These are phyloP conservation scores for Theodoxus fluviatilis DNA, from an alignment of 2,888 invertebrate species.

Conservation along the genomic window DNA sequence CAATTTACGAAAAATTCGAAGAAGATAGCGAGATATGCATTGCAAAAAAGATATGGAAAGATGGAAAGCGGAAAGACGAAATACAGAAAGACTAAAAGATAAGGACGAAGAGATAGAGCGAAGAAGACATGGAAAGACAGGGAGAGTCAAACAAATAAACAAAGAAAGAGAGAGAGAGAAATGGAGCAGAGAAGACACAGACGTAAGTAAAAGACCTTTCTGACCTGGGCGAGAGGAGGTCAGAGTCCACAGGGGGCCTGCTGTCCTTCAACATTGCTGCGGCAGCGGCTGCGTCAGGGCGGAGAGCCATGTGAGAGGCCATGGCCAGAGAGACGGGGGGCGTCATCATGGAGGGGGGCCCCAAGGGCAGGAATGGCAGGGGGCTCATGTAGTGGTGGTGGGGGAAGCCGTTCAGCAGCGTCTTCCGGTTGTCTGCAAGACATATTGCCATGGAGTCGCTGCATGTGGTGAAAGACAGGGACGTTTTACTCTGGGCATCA, in stretches of 20 bases:
- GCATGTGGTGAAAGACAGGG: too few relatives aligned
- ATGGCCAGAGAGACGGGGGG: slow-evolving; percentile 56
- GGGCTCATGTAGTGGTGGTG: slow-evolving; percentile 56
- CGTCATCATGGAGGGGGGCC: slow-evolving; percentile 52
- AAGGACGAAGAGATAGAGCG: slow-evolving; percentile 7
- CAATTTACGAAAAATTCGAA: not conserved
- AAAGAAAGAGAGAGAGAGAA: too few relatives aligned
- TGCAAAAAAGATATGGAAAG: too few relatives aligned
- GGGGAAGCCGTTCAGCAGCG: slow-evolving; percentile 60
- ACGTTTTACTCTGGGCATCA: too few relatives aligned
- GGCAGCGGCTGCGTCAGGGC: slow-evolving; percentile 44
- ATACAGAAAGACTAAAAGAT: not conserved
- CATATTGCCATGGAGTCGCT: too few relatives aligned
- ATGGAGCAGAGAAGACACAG: not conserved
- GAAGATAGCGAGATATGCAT: not conserved
- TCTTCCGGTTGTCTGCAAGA: slow-evolving; percentile 47
- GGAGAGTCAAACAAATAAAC: slow-evolving; percentile 19
- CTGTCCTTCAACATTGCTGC: too few relatives aligned
- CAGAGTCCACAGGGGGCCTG: too few relatives aligned
- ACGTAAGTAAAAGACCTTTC: too few relatives aligned
- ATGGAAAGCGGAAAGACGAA: not conserved
- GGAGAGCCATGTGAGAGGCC: slow-evolving; percentile 54
- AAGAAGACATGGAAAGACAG: slow-evolving; percentile 14
- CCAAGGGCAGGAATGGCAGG: slow-evolving; percentile 58
- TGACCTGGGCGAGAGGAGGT: too few relatives aligned